Base-by-base conservation (phyloP, 1,140 invertebrate genomes). In the Grapholita molesta region DNA sequence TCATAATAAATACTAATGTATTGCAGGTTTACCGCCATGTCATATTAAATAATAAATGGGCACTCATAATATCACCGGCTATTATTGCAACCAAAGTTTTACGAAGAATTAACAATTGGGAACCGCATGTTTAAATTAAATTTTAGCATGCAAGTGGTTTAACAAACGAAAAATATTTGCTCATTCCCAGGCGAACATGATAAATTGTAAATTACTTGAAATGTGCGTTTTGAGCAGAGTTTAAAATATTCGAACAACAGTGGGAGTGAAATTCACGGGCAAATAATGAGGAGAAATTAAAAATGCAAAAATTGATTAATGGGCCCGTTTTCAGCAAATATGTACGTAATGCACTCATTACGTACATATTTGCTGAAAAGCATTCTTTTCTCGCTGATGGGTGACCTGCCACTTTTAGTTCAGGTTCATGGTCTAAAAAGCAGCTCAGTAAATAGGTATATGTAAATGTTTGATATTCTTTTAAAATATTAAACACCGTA, bases 251-350 rank as follows among this genome's bases (percentile, higher is more conserved):
- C 74, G 71, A 80, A 83, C 82, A 84, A 82, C 86, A 81, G 80
- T 86, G 83, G 77, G 85, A 89, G 85, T 84, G 84, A 86, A 89
- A 86, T 88, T 90, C 85, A 83, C 86, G 66, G 84, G 83, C 85
- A 89, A 90, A 89, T 91, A 91, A 91, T 91, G 86, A 90, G 88
- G 82, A 81, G 75, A 69, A 82, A 91, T 91, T 91, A 91, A 91
- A 91, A 91, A 91, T 91, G 85, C 89, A 91, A 86, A 91, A 89
- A 89, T 89, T 91, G 86, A 91, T 91, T 91, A 91, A 91, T 91
- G 87, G 86, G 77, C 82, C 82, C 86, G 80, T 83, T 80, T 79
- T 76, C 76, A 67, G 80, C 80, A 88, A 89, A 89, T 90, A 87
- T 90, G 86, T 87, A 80, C 82, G 79, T 85, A 88, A 82, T 86